These are phyloP conservation scores for Campaea margaritaria DNA, from an alignment of 2,888 invertebrate species.

Conservation along the genomic window DNA sequence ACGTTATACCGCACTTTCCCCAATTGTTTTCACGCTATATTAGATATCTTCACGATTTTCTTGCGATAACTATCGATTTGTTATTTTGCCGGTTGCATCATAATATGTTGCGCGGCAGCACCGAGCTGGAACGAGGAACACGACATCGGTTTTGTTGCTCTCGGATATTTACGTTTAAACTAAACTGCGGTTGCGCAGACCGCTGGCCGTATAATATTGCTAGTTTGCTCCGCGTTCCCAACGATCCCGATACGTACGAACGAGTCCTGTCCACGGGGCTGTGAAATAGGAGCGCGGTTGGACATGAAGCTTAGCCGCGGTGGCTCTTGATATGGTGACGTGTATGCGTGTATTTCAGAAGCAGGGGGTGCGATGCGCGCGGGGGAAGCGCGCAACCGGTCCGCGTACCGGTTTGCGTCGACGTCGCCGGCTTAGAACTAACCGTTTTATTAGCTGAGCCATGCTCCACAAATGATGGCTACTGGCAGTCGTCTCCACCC, in stretches of 20 bases:
- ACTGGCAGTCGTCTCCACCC: slow-evolving; percentile 47
- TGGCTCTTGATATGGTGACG: slow-evolving; percentile 76
- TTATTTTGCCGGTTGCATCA: slow-evolving; percentile 66
- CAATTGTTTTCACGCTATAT: slow-evolving; percentile 84
- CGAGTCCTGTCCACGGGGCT: slow-evolving; percentile 57
- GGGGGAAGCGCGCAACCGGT: slow-evolving; percentile 70
- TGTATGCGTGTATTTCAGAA: slow-evolving; percentile 80
- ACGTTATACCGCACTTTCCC: slow-evolving; percentile 80
- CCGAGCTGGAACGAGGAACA: slow-evolving; percentile 34
- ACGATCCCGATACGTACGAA: slow-evolving; percentile 61
- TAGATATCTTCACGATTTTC: slow-evolving; percentile 73
- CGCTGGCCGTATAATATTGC: slow-evolving; percentile 64
- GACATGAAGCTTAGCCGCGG: slow-evolving; percentile 74
- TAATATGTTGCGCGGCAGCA: slow-evolving; percentile 37
- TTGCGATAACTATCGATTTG: slow-evolving; percentile 64
- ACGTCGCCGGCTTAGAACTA: slow-evolving; percentile 76
- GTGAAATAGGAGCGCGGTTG: slow-evolving; percentile 77
- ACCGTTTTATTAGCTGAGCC: slow-evolving; percentile 83
- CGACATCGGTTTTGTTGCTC: slow-evolving; percentile 36
- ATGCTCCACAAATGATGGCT: slow-evolving; percentile 79
- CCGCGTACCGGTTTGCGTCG: slow-evolving; percentile 79
- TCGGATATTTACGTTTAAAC: slow-evolving; percentile 41
- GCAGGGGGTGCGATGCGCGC: slow-evolving; percentile 60
- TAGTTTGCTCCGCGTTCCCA: slow-evolving; percentile 67
- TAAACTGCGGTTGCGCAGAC: slow-evolving; percentile 72